A percentile compares a stretch with the other conserved stretches of the same genome.
These are phyloP conservation scores for Rotaria socialis DNA, from an alignment of 2,888 invertebrate genomes.

Conservation along the genomic window DNA sequence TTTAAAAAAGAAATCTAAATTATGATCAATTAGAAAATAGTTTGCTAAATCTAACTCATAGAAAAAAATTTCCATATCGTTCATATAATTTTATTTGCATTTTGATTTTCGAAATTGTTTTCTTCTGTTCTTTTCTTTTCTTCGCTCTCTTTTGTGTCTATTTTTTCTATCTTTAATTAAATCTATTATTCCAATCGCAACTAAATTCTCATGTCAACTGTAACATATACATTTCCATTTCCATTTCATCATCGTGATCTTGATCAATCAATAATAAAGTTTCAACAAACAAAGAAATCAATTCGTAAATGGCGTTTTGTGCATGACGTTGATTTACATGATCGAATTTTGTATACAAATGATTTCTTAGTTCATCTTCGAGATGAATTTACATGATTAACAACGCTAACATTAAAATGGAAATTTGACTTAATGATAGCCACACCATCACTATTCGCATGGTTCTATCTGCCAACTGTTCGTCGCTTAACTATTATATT, in stretches of 20 bases:
- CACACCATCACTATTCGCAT: not conserved
- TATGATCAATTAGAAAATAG: too few relatives aligned
- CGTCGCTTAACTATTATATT: not conserved
- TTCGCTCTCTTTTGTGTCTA: too few relatives aligned
- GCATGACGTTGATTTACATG: not conserved
- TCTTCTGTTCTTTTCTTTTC: too few relatives aligned
- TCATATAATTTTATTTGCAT: too few relatives aligned
- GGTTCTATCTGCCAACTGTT: not conserved
- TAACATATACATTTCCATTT: not conserved
- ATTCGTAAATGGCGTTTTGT: not conserved
- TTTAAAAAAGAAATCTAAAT: too few relatives aligned
- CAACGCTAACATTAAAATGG: not conserved
- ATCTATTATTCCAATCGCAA: too few relatives aligned
- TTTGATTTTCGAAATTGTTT: too few relatives aligned
- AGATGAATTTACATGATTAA: not conserved
- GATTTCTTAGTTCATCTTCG: not conserved
- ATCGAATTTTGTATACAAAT: not conserved
- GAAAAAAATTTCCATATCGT: too few relatives aligned
- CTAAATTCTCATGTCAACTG: too few relatives aligned
- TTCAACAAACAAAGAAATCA: not conserved
- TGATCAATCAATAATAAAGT: not conserved
- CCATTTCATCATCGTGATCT: constrained; percentile 9
- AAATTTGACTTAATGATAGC: not conserved
- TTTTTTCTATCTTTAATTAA: too few relatives aligned
- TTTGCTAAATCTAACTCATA: too few relatives aligned